Conservation (phyloP, 1,140 invertebrate species). For the Drosophila sp. region DNA sequence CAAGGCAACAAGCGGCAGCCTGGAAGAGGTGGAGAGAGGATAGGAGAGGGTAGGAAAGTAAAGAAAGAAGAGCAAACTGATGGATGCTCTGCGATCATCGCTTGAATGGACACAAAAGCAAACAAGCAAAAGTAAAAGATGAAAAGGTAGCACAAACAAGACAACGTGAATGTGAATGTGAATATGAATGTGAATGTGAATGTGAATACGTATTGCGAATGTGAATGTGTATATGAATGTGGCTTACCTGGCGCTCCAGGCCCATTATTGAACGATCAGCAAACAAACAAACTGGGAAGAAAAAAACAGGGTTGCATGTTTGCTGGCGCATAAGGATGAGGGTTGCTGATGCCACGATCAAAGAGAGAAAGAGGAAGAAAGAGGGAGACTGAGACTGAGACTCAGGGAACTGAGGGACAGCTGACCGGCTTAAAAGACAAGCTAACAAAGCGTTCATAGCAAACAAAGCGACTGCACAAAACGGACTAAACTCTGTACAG, state of each 20-base stretch:
- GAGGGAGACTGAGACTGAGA: not conserved
- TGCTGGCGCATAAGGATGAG: constrained; percentile 34
- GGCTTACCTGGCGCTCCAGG: constrained; percentile 76
- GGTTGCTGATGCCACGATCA: constrained; percentile 28
- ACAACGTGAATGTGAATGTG: constrained; percentile 2
- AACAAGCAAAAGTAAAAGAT: constrained; percentile 39
- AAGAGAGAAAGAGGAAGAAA: not conserved
- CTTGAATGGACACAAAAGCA: constrained; percentile 54
- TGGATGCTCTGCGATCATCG: constrained; percentile 28
- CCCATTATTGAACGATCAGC: constrained; percentile 64
- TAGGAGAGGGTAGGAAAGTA: constrained; percentile 5
- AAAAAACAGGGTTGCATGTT: constrained; percentile 43
- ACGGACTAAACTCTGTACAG: constrained; percentile 10
- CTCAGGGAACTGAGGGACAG: constrained; percentile 26
- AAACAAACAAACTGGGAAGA: constrained; percentile 39
- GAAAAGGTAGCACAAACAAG: constrained; percentile 24
- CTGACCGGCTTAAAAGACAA: constrained; percentile 39
- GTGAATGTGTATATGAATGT: constrained; percentile 41
- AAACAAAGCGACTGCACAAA: constrained; percentile 41
- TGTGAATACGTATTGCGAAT: constrained; percentile 4
- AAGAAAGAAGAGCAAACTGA: constrained; percentile 12
- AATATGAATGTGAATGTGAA: constrained; percentile 1
- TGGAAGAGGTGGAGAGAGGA: not conserved
- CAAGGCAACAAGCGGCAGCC: not conserved
- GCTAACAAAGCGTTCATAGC: constrained; percentile 45